Conservation (phyloP, 2,888 invertebrate species). For the Carterocephalus palaemon region DNA sequence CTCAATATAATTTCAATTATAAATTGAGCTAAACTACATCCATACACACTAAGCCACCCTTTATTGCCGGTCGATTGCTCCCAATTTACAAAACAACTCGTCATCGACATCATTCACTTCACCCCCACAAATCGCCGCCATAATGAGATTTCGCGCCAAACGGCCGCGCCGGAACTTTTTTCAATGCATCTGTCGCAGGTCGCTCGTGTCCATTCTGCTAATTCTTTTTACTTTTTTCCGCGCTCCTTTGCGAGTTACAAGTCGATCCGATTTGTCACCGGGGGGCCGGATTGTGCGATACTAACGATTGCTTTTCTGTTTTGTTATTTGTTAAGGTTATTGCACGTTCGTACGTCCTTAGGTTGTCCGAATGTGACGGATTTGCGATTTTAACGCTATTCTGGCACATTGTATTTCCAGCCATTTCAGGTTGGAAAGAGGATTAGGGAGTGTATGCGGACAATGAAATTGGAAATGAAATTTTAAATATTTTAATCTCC, state of each 20-base stretch:
- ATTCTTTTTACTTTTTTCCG: conserved; percentile 47
- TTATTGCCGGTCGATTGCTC: conserved; percentile 43
- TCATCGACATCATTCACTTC: conserved; percentile 34
- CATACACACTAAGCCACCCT: conserved; percentile 39
- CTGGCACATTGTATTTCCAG: conserved; percentile 38
- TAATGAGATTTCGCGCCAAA: conserved; percentile 52
- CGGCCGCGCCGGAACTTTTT: conserved; percentile 44
- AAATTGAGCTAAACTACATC: no score
- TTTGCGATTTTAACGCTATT: conserved; percentile 60
- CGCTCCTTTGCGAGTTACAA: conserved; percentile 51
- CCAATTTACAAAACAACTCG: conserved; percentile 53
- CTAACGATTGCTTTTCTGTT: conserved; percentile 64
- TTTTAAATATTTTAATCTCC: conserved; percentile 7
- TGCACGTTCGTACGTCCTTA: conserved; percentile 56
- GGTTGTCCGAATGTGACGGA: conserved; percentile 72
- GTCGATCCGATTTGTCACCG: conserved; percentile 69
- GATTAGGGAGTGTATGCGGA: conserved; percentile 37
- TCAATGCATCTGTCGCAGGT: conserved; percentile 63
- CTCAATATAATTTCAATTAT: no score
- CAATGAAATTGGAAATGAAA: conserved; percentile 12
- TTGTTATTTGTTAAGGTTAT: conserved; percentile 56
- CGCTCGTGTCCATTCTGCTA: conserved; percentile 62
- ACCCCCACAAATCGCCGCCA: conserved; percentile 50
- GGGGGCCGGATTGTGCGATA: conserved; percentile 60
- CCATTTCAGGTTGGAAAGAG: conserved; percentile 56